A percentile compares a stretch with the other conserved stretches of the same genome.
Conservation (phyloP, 2,888 invertebrate species). For the Kuschelorhynchus macadamiae region DNA sequence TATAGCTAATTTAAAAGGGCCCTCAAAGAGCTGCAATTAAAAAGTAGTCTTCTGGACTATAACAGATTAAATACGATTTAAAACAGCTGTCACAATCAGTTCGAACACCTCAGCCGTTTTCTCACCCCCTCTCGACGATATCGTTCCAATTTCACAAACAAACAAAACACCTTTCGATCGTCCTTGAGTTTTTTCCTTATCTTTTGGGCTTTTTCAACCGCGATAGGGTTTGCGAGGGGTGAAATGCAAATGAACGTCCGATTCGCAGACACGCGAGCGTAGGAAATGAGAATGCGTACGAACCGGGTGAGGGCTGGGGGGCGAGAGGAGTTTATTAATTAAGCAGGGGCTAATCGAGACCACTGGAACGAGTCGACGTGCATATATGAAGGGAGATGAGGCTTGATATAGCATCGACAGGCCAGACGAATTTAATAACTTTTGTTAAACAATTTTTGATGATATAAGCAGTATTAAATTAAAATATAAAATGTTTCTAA, state of each 20-base stretch:
- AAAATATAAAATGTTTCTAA: too few species aligned
- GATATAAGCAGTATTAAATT: too few species aligned
- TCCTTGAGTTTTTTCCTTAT: slow-evolving; percentile 21
- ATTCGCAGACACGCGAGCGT: slow-evolving; percentile 65
- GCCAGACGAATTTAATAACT: too few species aligned
- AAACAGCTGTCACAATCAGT: too few species aligned
- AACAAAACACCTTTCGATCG: slow-evolving; percentile 9
- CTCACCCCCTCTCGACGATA: too few species aligned
- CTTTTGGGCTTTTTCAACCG: slow-evolving; percentile 14
- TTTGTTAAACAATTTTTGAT: too few species aligned
- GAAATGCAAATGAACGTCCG: slow-evolving; percentile 64
- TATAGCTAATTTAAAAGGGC: too few species aligned
- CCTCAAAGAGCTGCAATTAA: too few species aligned
- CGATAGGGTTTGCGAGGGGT: slow-evolving; percentile 34
- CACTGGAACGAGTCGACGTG: slow-evolving; percentile 38
- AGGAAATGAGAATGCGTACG: slow-evolving; percentile 63
- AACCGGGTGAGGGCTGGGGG: background rate
- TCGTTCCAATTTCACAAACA: background rate
- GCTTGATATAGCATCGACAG: slow-evolving; percentile 2
- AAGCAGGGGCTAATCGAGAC: slow-evolving; percentile 43
- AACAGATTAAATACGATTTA: too few species aligned
- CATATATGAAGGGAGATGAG: slow-evolving; percentile 31
- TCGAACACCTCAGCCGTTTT: too few species aligned
- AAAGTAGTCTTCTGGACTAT: too few species aligned
- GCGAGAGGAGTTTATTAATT: slow-evolving; percentile 28